A percentile compares a stretch with the other conserved stretches of the same genome.
These are phyloP conservation scores for Chirona hameri DNA, from an alignment of 2,888 invertebrate genomes.

Conservation along the genomic window DNA sequence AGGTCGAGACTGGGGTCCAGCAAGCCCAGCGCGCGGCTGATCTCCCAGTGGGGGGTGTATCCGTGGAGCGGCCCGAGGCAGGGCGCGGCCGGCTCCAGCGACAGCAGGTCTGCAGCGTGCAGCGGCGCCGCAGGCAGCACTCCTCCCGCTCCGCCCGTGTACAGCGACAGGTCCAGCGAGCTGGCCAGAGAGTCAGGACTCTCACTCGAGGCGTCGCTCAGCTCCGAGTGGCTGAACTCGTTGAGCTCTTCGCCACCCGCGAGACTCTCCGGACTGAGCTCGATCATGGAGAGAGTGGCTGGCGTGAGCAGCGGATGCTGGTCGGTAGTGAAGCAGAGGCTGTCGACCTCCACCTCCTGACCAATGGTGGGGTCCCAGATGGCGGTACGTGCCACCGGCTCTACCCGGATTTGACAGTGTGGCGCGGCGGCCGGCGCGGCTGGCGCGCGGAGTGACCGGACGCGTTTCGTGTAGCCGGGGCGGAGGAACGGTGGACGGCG, in stretches of 20 bases:
- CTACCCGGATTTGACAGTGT: not conserved
- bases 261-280: conserved; percentile 39
- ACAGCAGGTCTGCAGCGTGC: not conserved
- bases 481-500: conserved; percentile 47
- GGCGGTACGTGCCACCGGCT: conserved; percentile 6
- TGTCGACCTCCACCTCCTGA: conserved; percentile 33
- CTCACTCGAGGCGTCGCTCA: conserved; percentile 39
- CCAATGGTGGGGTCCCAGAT: conserved; percentile 12
- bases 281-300: conserved; percentile 35
- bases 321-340: conserved; percentile 33
- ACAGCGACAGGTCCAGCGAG: conserved; percentile 35
- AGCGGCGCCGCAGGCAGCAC: conserved; percentile 8
- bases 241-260: conserved; percentile 38
- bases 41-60: conserved; percentile 37
- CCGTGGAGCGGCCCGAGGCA: not conserved
- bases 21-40: conserved; percentile 37
- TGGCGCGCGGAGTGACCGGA: not conserved
- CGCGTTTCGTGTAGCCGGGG: conserved; percentile 36
- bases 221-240: conserved; percentile 38
- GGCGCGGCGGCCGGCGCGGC: not conserved
- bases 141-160: not conserved
- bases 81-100: not conserved
- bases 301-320: conserved; percentile 29
- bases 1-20: conserved; percentile 40
- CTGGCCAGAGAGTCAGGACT: conserved; percentile 37